phyloP scores from a whole-genome alignment of 2,888 invertebrate species.

The Ferdinandea cuprea region DNA sequence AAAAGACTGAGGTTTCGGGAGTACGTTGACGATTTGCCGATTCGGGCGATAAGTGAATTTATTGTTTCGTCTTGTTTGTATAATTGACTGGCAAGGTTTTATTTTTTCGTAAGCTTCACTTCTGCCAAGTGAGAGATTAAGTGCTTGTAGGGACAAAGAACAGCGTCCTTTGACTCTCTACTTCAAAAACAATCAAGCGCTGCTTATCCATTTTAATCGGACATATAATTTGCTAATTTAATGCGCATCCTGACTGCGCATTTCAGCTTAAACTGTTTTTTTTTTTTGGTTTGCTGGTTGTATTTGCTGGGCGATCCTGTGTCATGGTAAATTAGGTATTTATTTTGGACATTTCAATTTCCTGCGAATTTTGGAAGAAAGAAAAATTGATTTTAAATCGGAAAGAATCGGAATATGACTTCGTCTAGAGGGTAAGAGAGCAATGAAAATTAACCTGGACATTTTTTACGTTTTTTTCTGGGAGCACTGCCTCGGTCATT shows the following conservation, averaged over 20 bases:
- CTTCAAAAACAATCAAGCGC: constrained; percentile 19
- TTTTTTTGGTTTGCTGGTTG: background rate
- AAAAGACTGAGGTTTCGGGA: constrained; percentile 6
- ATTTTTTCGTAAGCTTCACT: background rate
- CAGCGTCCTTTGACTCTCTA: background rate
- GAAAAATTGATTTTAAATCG: background rate
- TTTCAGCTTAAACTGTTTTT: constrained; percentile 47
- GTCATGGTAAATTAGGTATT: constrained; percentile 46
- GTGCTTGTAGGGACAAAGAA: background rate
- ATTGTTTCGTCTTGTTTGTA: constrained; percentile 69
- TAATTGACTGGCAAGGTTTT: constrained; percentile 58
- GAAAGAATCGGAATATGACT: background rate
- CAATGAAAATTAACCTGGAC: no score
- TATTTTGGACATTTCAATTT: constrained; percentile 58
- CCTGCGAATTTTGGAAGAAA: constrained; percentile 1
- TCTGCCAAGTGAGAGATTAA: constrained; percentile 39
- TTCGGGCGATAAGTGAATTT: constrained; percentile 74
- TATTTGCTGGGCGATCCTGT: constrained; percentile 22
- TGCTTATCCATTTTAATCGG: constrained; percentile 66
- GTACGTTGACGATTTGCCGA: constrained; percentile 69
- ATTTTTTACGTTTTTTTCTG: no score
- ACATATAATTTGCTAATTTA: constrained; percentile 74
- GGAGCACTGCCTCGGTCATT: no score
- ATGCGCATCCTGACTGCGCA: constrained; percentile 68
- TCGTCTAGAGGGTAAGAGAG: no score